phyloP scores from a whole-genome alignment of 1,140 invertebrate genomes.

The Pseudomyrmex cubaensis region DNA sequence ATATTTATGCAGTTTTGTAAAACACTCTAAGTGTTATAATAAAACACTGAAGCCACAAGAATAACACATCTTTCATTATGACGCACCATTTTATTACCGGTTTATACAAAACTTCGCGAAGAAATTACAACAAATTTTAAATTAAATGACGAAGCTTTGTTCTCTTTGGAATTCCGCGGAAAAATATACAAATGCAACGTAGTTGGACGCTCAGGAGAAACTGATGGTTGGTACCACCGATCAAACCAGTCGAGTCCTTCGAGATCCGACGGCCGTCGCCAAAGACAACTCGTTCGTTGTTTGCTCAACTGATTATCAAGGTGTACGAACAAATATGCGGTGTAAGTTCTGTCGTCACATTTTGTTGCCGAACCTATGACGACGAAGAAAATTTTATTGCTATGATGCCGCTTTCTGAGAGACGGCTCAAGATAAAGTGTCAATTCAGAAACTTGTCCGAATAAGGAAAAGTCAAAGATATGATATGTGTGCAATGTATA shows the following conservation, averaged over 20 bases:
- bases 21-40: neutral
- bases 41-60: neutral
- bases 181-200: conserved; percentile 55
- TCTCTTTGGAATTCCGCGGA: neutral
- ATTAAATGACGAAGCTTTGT: neutral
- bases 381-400: neutral
- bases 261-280: conserved; percentile 67
- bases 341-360: conserved; percentile 48
- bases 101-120: neutral
- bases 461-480: conserved; percentile 1
- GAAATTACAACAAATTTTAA: conserved; percentile 1
- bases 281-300: conserved; percentile 61
- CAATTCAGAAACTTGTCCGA: conserved; percentile 53
- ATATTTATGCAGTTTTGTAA: conserved; percentile 5
- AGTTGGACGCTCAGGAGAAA: conserved; percentile 66
- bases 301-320: conserved; percentile 72
- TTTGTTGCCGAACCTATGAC: conserved; percentile 39
- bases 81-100: neutral
- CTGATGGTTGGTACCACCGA: conserved; percentile 62
- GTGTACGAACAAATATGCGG: conserved; percentile 67
- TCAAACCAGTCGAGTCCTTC: conserved; percentile 59
- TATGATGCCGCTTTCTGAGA: neutral
- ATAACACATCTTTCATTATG: conserved; percentile 3
- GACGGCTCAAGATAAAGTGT: conserved; percentile 47
- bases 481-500: neutral